Evolutionary conservation across 2,888 invertebrate genomes (phyloP).

Genomic region (Xestoiulus laeticollis): DNA sequence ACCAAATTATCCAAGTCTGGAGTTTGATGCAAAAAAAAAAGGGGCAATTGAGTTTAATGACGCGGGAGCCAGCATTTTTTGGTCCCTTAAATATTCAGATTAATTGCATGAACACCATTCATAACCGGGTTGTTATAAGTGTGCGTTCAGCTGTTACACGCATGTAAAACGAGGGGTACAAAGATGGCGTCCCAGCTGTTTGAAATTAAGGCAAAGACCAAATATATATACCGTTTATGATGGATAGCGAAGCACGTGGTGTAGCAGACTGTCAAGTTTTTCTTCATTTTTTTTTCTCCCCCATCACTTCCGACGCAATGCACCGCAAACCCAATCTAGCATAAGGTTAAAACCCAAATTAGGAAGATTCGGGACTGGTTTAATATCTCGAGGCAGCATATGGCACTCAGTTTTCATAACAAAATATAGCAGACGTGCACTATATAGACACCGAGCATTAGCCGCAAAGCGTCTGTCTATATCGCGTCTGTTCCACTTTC

Average conservation of each 20-base stretch:
- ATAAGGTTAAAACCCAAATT: not conserved
- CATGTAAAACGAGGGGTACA: not conserved
- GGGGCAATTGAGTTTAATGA: not conserved
- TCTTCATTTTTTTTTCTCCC: not conserved
- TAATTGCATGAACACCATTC: conserved; percentile 37
- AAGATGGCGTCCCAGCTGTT: conserved; percentile 37
- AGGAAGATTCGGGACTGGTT: not conserved
- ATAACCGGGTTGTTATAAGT: conserved; percentile 21
- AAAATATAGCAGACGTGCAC: not conserved
- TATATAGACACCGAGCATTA: not conserved
- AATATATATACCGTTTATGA: not conserved
- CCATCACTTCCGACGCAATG: conserved; percentile 32
- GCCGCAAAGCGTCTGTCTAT: not conserved
- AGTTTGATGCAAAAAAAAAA: not conserved
- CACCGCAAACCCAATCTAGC: not conserved
- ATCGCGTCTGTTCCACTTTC: not conserved
- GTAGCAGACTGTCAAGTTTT: conserved; percentile 8
- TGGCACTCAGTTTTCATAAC: not conserved
- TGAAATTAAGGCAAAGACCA: conserved; percentile 27
- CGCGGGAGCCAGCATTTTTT: not conserved
- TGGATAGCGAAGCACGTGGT: conserved; percentile 30
- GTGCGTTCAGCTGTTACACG: conserved; percentile 22
- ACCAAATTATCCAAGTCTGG: not conserved
- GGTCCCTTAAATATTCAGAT: conserved; percentile 3
- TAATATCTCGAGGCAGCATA: not conserved